Evolutionary conservation across 2,888 invertebrate genomes (phyloP).

Genomic region (Diadegma fenestrale): DNA sequence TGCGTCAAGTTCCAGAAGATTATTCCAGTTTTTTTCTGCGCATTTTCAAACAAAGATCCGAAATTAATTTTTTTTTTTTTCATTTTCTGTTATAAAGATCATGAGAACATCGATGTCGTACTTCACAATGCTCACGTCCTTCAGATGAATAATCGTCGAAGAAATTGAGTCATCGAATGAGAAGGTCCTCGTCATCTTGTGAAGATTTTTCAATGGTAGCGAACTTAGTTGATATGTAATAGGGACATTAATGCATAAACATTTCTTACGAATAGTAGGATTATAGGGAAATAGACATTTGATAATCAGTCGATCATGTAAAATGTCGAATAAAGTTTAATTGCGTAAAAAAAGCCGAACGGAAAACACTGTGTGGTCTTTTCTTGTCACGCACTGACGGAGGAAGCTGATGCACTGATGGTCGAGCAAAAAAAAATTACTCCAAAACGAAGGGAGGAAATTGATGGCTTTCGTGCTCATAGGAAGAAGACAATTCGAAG

Average conservation of each 20-base stretch:
- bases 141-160: conserved; percentile 56
- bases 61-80: neutral
- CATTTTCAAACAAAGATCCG: neutral
- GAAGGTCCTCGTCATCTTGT: neutral
- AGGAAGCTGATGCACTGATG: neutral
- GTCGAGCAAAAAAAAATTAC: neutral
- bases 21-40: neutral
- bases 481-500: neutral
- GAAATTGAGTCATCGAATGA: neutral
- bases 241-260: neutral
- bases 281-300: neutral
- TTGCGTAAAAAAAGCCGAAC: neutral
- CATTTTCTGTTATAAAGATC: conserved; percentile 70
- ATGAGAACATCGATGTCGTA: conserved; percentile 76
- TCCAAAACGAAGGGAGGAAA: neutral
- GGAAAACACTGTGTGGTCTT: neutral
- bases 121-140: conserved; percentile 73
- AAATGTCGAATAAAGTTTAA: neutral
- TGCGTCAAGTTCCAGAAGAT: neutral
- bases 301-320: neutral
- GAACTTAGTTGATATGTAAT: neutral
- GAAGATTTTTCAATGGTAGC: conserved; percentile 4
- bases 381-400: neutral
- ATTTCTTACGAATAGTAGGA: neutral
- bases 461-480: neutral